Conservation (phyloP, 2,113 vertebrate genomes). For the Elgaria multicarinata region DNA sequence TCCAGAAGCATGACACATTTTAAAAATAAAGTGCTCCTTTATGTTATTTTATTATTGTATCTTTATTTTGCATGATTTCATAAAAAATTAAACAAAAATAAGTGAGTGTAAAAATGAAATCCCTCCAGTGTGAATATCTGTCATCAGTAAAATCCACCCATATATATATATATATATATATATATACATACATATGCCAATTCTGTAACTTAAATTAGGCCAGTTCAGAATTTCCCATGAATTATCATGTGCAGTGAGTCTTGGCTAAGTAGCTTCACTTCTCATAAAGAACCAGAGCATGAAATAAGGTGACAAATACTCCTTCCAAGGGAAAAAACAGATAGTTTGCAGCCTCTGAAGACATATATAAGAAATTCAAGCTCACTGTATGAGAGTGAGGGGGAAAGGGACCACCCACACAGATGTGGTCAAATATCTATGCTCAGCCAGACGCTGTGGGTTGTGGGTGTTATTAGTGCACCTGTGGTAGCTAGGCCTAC, state of each 20-base stretch:
- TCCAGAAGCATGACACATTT: neutral
- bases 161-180: neutral
- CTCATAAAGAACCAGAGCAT: neutral
- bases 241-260: neutral
- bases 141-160: neutral
- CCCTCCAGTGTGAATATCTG: neutral
- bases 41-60: no score
- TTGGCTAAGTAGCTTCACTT: neutral
- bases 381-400: neutral
- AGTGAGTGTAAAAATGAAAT: neutral
- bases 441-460: no score
- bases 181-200: neutral
- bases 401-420: neutral
- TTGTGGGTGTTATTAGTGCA: no score
- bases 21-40: slow-evolving; percentile 8
- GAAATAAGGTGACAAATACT: neutral
- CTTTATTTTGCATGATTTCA: neutral
- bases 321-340: neutral
- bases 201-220: neutral
- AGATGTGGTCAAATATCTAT: neutral
- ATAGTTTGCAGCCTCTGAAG: neutral
- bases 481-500: no score
- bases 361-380: neutral
- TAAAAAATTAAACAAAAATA: neutral
- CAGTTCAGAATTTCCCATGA: neutral